These are phyloP conservation scores for Tipula helvola DNA, from an alignment of 2,888 invertebrate species.

Conservation along the genomic window DNA sequence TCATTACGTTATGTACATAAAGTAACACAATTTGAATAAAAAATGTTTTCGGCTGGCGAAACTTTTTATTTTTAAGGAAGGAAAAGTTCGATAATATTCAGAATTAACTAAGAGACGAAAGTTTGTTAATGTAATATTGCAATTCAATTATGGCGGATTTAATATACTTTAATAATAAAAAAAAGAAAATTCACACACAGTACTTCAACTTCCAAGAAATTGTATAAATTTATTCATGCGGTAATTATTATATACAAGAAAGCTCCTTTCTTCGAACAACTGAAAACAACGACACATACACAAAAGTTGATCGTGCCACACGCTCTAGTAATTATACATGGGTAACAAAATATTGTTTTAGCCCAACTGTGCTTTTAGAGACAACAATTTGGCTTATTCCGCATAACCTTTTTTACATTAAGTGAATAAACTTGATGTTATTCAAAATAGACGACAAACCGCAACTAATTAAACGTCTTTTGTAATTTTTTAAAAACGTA, in stretches of 20 bases:
- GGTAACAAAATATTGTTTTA: not conserved
- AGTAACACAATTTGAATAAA: no score
- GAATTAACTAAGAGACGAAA: not conserved
- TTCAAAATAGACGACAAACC: no score
- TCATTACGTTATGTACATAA: not conserved
- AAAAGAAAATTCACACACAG: not conserved
- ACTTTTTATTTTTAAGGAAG: not conserved
- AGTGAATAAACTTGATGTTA: no score
- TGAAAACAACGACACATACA: not conserved
- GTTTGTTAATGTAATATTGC: not conserved
- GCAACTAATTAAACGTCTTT: no score
- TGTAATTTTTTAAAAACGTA: no score
- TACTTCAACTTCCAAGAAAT: not conserved
- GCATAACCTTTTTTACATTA: no score
- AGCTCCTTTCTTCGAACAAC: not conserved
- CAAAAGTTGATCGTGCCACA: not conserved
- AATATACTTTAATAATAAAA: not conserved
- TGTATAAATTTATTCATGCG: not conserved
- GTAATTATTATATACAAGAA: not conserved
- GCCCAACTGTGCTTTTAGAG: no score
- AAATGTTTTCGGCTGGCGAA: not conserved
- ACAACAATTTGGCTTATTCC: no score
- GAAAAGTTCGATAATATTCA: not conserved
- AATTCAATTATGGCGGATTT: not conserved
- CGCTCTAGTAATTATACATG: not conserved